phyloP scores from a whole-genome alignment of 2,113 vertebrate species.

The Carettochelys insculpta region DNA sequence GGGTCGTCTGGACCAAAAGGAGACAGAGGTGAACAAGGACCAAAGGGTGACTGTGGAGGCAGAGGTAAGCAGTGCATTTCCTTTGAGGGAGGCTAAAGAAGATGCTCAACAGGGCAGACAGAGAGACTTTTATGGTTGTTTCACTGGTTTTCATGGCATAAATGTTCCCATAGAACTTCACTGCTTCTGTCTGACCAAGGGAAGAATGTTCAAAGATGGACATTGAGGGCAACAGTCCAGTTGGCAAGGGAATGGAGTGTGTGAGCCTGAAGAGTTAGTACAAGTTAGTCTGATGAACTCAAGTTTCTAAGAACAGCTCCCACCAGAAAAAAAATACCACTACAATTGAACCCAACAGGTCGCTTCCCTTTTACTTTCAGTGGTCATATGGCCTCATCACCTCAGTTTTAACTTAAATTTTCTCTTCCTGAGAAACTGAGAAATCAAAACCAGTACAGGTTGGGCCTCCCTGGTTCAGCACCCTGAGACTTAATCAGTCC shows the following conservation, averaged over 20 bases:
- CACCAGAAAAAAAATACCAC: neutral
- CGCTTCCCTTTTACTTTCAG: neutral
- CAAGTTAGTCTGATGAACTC: no score
- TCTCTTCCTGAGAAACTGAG: neutral
- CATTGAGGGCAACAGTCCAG: neutral
- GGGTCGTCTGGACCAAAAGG: constrained; percentile 63
- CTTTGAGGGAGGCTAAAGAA: neutral
- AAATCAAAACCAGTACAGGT: neutral
- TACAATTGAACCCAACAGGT: neutral
- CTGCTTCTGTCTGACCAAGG: neutral
- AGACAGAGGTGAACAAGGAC: constrained; percentile 61
- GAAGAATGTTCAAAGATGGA: neutral
- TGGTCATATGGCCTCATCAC: neutral
- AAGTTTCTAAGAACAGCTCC: no score
- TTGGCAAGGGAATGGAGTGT: no score
- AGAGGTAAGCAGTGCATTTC: constrained; percentile 9
- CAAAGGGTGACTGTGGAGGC: constrained; percentile 44
- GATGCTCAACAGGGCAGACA: neutral
- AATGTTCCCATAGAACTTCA: neutral
- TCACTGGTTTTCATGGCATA: no score
- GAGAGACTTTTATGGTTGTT: neutral
- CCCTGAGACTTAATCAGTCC: no score
- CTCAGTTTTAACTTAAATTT: neutral
- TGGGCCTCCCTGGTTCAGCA: no score
- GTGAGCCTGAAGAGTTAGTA: no score